Conservation (phyloP, 2,888 invertebrate genomes). For the Iselma pallidipennis region DNA sequence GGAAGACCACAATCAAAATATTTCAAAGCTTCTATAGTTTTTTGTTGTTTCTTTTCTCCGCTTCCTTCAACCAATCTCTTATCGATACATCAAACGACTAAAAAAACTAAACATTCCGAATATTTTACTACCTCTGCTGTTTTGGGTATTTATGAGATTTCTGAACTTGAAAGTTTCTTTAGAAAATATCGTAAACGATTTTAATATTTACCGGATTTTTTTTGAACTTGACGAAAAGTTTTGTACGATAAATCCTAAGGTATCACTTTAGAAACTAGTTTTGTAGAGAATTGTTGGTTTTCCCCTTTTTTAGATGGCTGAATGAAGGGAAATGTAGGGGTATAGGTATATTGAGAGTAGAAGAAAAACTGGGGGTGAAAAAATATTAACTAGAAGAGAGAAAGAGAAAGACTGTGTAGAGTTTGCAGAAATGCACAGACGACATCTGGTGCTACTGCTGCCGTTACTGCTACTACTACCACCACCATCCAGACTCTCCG, state of each 20-base stretch:
- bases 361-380: background rate
- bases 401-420: background rate
- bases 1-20: slow-evolving; percentile 15
- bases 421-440: slow-evolving; percentile 1
- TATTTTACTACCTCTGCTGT: background rate
- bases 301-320: background rate
- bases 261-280: background rate
- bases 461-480: background rate
- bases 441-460: slow-evolving; percentile 16
- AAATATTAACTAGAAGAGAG: background rate
- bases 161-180: slow-evolving; percentile 2
- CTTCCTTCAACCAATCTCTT: background rate
- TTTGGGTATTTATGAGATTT: slow-evolving; percentile 1
- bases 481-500: slow-evolving; percentile 28
- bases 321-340: background rate
- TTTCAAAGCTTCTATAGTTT: background rate
- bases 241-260: slow-evolving; percentile 1
- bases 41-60: background rate
- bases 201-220: background rate
- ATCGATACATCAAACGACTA: background rate
- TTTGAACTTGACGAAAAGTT: slow-evolving; percentile 1
- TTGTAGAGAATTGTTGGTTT: background rate
- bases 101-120: background rate
- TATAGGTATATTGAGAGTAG: background rate
- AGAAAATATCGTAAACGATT: slow-evolving; percentile 1